Evolutionary conservation across 2,113 vertebrate species (phyloP).

Genomic region (Thunnus thynnus): DNA sequence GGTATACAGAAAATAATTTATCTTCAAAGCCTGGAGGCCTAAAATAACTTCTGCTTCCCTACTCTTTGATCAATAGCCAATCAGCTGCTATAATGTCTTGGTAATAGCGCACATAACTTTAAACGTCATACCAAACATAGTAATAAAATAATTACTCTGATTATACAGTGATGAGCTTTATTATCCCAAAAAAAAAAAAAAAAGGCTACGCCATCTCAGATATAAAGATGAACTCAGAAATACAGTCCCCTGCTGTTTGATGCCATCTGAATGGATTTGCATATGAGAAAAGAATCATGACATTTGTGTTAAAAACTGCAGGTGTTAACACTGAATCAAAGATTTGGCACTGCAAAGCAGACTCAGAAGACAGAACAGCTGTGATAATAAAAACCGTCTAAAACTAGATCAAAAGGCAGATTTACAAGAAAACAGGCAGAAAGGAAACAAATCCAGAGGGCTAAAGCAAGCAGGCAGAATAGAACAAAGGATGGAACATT

Average conservation of each 20-base stretch:
- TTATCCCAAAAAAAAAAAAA: not conserved
- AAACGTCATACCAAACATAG: not conserved
- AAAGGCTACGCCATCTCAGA: not conserved
- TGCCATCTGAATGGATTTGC: slow-evolving; percentile 19
- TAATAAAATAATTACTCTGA: slow-evolving; percentile 16
- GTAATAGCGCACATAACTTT: not conserved
- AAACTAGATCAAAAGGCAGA: slow-evolving; percentile 52
- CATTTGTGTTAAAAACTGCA: slow-evolving; percentile 17
- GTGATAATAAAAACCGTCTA: not conserved
- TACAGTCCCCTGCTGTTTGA: slow-evolving; percentile 10
- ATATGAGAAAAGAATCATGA: slow-evolving; percentile 28
- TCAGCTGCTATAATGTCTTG: not conserved
- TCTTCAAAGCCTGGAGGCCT: not conserved
- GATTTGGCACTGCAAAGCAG: not conserved
- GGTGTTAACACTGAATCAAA: slow-evolving; percentile 12
- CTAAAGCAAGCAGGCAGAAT: not conserved
- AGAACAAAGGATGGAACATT: not conserved
- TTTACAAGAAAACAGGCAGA: not conserved
- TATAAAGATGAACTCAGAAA: slow-evolving; percentile 24
- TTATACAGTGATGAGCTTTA: slow-evolving; percentile 21
- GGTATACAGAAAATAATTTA: not conserved
- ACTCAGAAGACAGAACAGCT: slow-evolving; percentile 35
- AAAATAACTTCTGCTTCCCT: not conserved
- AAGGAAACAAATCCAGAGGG: slow-evolving; percentile 1
- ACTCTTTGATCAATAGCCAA: not conserved